phyloP scores from a whole-genome alignment of 2,797 vertebrate genomes.

The Pagetopsis macropterus region DNA sequence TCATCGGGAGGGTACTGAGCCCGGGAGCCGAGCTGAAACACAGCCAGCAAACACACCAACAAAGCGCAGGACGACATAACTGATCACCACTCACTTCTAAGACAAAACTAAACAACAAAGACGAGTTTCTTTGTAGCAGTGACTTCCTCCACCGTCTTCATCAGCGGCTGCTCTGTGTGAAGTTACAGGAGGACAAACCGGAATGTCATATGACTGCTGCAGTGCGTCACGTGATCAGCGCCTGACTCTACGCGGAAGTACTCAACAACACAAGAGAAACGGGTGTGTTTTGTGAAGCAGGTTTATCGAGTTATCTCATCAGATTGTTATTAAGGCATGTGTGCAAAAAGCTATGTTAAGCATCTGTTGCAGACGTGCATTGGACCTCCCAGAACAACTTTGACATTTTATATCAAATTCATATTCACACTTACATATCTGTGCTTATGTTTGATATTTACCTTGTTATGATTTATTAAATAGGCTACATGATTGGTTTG shows the following conservation, averaged over 20 bases:
- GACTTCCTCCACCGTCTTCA: neutral
- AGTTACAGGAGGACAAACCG: neutral
- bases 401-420: too few relatives aligned
- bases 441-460: too few relatives aligned
- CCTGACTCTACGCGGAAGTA: slow-evolving; percentile 5
- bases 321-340: neutral
- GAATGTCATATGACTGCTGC: slow-evolving; percentile 48
- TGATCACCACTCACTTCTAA: neutral
- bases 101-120: neutral
- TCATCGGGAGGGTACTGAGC: slow-evolving; percentile 79
- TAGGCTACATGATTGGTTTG: too few relatives aligned
- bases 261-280: too few relatives aligned
- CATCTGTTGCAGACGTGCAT: too few relatives aligned
- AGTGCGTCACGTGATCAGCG: slow-evolving; percentile 42
- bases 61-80: slow-evolving; percentile 40
- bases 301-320: neutral
- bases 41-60: slow-evolving; percentile 49
- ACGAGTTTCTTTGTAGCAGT: neutral
- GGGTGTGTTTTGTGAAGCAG: neutral
- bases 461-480: too few relatives aligned
- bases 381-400: too few relatives aligned
- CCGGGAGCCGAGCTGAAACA: slow-evolving; percentile 35
- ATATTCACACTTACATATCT: too few relatives aligned
- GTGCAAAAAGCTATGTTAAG: too few relatives aligned
- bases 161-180: fast-evolving